Conservation (phyloP, 2,797 vertebrate species). For the Danio choprae region DNA sequence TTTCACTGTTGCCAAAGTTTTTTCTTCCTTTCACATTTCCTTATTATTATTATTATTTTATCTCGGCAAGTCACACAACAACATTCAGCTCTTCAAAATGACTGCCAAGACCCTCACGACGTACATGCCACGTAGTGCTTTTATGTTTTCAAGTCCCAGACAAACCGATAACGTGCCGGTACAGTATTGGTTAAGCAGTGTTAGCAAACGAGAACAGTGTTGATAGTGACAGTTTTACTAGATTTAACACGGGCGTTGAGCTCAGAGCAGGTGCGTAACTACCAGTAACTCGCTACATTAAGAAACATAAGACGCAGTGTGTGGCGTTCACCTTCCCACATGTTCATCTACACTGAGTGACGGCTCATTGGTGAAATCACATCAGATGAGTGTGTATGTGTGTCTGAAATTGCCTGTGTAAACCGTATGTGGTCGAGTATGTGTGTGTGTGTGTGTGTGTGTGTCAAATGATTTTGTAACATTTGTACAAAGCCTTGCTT, state of each 20-base stretch:
- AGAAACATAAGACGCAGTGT: conserved; percentile 36
- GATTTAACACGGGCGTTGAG: conserved; percentile 30
- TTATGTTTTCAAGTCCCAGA: conserved; percentile 31
- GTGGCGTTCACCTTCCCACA: conserved; percentile 36
- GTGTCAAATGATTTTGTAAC: conserved; percentile 80
- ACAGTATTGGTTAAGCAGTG: conserved; percentile 60
- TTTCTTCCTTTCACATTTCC: conserved; percentile 26
- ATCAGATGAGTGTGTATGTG: conserved; percentile 41
- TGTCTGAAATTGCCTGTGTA: conserved; percentile 34
- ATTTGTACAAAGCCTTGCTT: conserved; percentile 86
- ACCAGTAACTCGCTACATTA: conserved; percentile 13
- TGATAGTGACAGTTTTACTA: conserved; percentile 26
- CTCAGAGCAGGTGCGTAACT: conserved; percentile 24
- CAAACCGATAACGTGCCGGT: conserved; percentile 41
- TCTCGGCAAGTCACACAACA: conserved; percentile 61
- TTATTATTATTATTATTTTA: conserved; percentile 16
- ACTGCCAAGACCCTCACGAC: conserved; percentile 65
- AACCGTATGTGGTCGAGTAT: conserved; percentile 56
- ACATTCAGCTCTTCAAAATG: conserved; percentile 41
- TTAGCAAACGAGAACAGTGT: conserved; percentile 47
- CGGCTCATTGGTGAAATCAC: conserved; percentile 27
- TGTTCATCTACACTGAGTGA: conserved; percentile 33
- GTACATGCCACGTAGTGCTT: conserved; percentile 31
- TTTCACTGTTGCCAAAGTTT: conserved; percentile 78
- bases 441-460: no score